Evolutionary conservation across 2,113 vertebrate genomes (phyloP).

Genomic region (Halcyon senegalensis): DNA sequence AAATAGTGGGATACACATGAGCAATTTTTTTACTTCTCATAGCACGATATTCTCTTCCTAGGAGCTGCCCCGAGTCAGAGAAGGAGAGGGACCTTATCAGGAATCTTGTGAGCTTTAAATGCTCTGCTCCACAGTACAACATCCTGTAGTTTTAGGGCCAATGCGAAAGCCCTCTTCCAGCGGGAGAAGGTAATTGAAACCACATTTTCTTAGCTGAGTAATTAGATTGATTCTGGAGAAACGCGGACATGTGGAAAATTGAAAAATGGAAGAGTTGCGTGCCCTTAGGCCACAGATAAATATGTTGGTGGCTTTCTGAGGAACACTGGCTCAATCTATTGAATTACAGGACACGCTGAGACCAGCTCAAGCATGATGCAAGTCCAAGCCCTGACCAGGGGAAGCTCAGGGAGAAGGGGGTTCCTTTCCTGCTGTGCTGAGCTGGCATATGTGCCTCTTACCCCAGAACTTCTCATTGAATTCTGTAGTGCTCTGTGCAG

Average conservation of each 20-base stretch:
- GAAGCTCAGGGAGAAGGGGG: neutral
- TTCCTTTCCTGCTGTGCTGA: neutral
- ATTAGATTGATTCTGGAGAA: constrained; percentile 43
- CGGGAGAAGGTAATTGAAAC: neutral
- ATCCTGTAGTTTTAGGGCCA: neutral
- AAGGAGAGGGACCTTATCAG: neutral
- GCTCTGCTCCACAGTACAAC: neutral
- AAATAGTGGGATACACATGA: neutral
- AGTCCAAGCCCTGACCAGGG: neutral
- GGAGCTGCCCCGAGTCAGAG: neutral
- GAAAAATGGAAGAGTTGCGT: neutral
- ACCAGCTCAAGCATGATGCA: neutral
- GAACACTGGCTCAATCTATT: neutral
- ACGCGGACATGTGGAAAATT: constrained; percentile 20
- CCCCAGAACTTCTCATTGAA: neutral
- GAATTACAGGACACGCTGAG: neutral
- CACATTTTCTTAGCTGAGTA: neutral
- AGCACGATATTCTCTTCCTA: neutral
- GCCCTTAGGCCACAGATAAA: constrained; percentile 26
- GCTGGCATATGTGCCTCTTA: neutral
- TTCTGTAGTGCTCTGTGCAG: neutral
- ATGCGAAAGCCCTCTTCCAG: neutral
- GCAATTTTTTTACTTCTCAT: neutral
- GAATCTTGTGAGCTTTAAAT: neutral
- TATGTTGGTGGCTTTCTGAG: neutral